phyloP scores from a whole-genome alignment of 2,888 invertebrate species.

The Metellina segmentata region DNA sequence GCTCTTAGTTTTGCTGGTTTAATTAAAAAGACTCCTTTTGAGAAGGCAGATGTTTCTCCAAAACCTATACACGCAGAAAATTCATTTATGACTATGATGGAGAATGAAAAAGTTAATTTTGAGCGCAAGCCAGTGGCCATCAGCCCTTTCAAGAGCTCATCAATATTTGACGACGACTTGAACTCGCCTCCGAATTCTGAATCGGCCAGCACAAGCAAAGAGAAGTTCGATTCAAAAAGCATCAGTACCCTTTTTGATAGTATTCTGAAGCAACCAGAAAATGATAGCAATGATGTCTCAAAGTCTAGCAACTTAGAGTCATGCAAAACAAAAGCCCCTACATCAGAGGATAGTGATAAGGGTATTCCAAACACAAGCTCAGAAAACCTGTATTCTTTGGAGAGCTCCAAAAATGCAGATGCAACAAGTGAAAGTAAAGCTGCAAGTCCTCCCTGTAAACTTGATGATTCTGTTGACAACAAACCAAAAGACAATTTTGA shows the following conservation, averaged over 20 bases:
- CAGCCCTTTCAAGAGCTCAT: background rate
- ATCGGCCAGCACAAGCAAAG: background rate
- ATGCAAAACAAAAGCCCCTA: background rate
- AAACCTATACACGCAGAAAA: slow-evolving; percentile 2
- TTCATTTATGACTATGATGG: background rate
- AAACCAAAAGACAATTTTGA: slow-evolving; percentile 65
- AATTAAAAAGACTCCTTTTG: slow-evolving; percentile 35
- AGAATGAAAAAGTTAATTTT: background rate
- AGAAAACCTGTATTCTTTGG: background rate
- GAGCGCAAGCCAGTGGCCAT: background rate
- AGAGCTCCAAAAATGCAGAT: slow-evolving; percentile 1
- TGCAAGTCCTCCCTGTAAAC: background rate
- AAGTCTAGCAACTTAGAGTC: background rate
- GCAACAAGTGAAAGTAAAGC: background rate
- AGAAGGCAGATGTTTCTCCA: background rate
- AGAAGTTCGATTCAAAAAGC: background rate
- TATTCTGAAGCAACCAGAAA: background rate
- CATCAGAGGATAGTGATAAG: background rate
- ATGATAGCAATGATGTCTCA: background rate
- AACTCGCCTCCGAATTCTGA: slow-evolving; percentile 20
- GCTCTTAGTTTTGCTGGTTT: slow-evolving; percentile 62
- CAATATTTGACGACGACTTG: slow-evolving; percentile 31
- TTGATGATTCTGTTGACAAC: background rate
- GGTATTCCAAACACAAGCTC: background rate
- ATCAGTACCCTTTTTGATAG: slow-evolving; percentile 19